Base-by-base conservation (phyloP, 2,888 invertebrate genomes). In the Nomada ferruginata region DNA sequence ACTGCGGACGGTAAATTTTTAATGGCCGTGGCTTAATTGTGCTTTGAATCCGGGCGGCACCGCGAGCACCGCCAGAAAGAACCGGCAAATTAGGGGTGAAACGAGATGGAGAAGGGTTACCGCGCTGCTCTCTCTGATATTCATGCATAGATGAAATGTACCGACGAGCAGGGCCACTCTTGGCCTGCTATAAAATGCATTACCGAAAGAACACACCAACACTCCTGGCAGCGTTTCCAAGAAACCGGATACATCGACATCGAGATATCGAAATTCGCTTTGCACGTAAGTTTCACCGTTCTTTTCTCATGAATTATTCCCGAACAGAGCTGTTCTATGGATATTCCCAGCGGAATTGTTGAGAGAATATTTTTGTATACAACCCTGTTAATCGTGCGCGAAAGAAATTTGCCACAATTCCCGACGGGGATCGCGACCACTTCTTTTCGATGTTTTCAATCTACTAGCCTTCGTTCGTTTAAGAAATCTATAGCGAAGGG, bases 1-100 rank as follows among this genome's bases (percentile, higher is more conserved):
- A 85, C 85, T 82, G 68, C 26, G 80, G 79, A 61, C 79, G 73
- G 83, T 91, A 87, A 89, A 91, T 92, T 91, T 91, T 91, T 92
- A 91, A 92, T 90, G 89, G 88, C 66, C 85, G 73, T 64, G 82
- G 90, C 89, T 91, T 91, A 90, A 92, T 91, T 91, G 89, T 90
- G 91, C 90, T 89, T 91, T 90, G 90, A 90, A 90, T 89, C 83
- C 88, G 80, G 65, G 83, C 83, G 74, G 82, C 72, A 61, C 59
- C 70, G 53, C 79, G 79, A 71, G 60, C 61, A 61, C 65, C 26
- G 72, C 69, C 77, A 74, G 73, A 84, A 79, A 80, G 82, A 69
- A 78, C 82, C 68, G 53, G 55, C 63, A 29, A 84, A 85, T 76
- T 65, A 74, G 76, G 68, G 64, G 79, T 42, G 73, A 64, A 80